These are phyloP conservation scores for Natator depressus DNA, from an alignment of 2,113 vertebrate genomes.

Conservation along the genomic window DNA sequence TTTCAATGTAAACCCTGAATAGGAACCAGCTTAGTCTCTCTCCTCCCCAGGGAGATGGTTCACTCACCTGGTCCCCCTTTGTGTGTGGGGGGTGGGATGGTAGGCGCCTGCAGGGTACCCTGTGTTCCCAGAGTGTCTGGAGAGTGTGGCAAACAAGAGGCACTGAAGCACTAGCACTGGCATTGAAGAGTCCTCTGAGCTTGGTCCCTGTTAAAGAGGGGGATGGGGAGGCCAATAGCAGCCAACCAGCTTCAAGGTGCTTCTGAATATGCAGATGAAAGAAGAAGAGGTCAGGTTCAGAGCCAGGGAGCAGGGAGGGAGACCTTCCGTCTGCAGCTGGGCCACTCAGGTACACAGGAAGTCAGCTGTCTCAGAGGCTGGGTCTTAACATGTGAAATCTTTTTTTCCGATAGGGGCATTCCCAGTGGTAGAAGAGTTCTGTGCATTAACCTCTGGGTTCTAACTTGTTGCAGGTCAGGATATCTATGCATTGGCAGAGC, in stretches of 20 bases:
- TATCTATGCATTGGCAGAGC: not conserved
- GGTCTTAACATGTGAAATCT: accelerated
- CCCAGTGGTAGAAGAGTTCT: not conserved
- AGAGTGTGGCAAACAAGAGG: not conserved
- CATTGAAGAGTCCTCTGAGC: not conserved
- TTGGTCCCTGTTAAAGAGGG: slow-evolving; percentile 50
- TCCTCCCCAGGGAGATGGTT: accelerated
- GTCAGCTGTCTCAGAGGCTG: not conserved
- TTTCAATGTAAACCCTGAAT: not conserved
- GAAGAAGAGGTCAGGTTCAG: slow-evolving; percentile 50
- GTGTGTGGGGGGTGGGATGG: not conserved
- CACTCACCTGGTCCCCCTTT: not conserved
- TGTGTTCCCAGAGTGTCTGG: not conserved
- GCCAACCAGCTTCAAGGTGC: slow-evolving; percentile 74
- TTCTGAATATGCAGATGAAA: slow-evolving; percentile 80
- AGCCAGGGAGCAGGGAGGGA: not conserved
- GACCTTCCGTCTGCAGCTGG: not conserved
- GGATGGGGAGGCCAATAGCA: slow-evolving; percentile 43
- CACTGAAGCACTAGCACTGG: not conserved
- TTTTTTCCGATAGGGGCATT: not conserved
- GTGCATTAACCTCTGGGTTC: not conserved
- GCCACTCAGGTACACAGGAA: not conserved
- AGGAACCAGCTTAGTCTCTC: accelerated
- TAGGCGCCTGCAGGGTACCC: not conserved
- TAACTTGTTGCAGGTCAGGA: not conserved